These are phyloP conservation scores for Rhopilema esculentum DNA, from an alignment of 30 jellyfish, hydroid and myxozoan species.

Conservation along the genomic window DNA sequence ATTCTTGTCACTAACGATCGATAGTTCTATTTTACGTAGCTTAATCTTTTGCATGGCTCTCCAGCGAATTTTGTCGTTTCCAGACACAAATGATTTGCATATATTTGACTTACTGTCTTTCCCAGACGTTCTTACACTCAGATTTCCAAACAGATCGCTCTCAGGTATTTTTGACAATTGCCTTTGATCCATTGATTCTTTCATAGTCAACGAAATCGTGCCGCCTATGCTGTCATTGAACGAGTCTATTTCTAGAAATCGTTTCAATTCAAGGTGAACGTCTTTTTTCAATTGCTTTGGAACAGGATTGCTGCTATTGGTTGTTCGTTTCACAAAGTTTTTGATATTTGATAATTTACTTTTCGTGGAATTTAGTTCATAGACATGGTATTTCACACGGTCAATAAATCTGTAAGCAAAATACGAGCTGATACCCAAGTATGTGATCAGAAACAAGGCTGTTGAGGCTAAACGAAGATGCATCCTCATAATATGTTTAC, in stretches of 20 bases:
- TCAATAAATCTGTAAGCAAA: conserved; percentile 4
- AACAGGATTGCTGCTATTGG: neutral
- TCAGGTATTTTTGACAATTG: neutral
- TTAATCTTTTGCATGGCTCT: conserved; percentile 27
- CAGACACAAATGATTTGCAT: conserved; percentile 34
- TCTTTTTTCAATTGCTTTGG: neutral
- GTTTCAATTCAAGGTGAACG: neutral
- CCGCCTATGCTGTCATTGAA: neutral
- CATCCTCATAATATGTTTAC: conserved; percentile 23
- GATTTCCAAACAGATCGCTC: neutral
- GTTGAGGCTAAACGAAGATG: neutral
- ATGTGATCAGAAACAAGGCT: conserved; percentile 28
- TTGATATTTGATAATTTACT: neutral
- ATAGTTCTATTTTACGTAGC: neutral
- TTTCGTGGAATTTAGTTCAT: neutral
- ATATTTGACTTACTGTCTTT: neutral
- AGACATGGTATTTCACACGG: neutral
- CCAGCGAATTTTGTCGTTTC: conserved; percentile 42
- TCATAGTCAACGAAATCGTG: neutral
- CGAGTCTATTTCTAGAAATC: neutral
- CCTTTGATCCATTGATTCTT: neutral
- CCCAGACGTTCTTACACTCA: conserved; percentile 9
- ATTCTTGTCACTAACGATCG: conserved; percentile 10
- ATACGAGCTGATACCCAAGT: conserved; percentile 17
- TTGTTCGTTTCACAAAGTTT: neutral